These are phyloP conservation scores for Heteractis magnifica DNA, from an alignment of 92 coral and sea anemone species.

Conservation along the genomic window DNA sequence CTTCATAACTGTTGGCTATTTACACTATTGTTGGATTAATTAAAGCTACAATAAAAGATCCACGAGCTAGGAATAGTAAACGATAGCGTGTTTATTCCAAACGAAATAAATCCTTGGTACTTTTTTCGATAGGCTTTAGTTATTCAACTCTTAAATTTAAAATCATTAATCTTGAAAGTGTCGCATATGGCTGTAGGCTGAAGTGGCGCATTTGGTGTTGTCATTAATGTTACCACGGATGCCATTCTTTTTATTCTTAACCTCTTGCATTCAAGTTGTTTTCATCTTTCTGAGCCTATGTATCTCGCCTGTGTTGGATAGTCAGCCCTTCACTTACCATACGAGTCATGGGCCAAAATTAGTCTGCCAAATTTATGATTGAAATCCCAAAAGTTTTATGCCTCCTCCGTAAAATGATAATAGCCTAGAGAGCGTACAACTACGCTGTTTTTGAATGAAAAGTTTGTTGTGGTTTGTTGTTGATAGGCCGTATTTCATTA, in stretches of 20 bases:
- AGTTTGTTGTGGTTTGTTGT: background rate
- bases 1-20: background rate
- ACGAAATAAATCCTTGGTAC: background rate
- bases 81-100: background rate
- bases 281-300: background rate
- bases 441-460: background rate
- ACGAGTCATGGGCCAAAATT: background rate
- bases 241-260: background rate
- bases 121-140: background rate
- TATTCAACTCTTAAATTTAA: background rate
- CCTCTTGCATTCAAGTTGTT: background rate
- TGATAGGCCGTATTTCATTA: background rate
- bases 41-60: background rate
- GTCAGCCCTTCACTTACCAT: background rate
- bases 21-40: background rate
- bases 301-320: background rate
- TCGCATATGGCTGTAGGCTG: background rate
- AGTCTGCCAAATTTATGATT: background rate
- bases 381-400: too few relatives aligned
- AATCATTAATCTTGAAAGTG: background rate
- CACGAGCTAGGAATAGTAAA: background rate
- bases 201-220: background rate
- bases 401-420: too few relatives aligned
- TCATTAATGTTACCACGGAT: slow-evolving; percentile 10
- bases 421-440: too few relatives aligned